Conservation (phyloP, 2,797 vertebrate species). For the Karalla daura region DNA sequence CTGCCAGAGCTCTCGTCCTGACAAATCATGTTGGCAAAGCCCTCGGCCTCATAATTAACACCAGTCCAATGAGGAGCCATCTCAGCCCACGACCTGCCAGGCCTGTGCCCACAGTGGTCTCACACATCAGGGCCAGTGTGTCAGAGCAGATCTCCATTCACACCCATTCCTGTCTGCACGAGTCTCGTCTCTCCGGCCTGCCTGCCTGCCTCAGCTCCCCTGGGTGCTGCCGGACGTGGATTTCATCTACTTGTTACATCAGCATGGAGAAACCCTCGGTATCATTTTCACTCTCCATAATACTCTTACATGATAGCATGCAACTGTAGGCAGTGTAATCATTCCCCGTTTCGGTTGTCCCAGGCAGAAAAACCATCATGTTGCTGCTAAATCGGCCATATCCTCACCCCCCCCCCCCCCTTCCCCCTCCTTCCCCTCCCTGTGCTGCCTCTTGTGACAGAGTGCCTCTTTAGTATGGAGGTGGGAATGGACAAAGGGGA, state of each 20-base stretch:
- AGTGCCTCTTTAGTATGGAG: conserved; percentile 61
- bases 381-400: conserved; percentile 53
- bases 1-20: conserved; percentile 43
- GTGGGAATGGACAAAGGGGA: conserved; percentile 60
- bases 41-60: conserved; percentile 61
- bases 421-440: too few relatives aligned
- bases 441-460: conserved; percentile 48
- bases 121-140: conserved; percentile 48
- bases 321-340: conserved; percentile 1
- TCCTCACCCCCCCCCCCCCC: too few relatives aligned
- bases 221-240: conserved; percentile 10
- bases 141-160: conserved; percentile 57
- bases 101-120: conserved; percentile 43
- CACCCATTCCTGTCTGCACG: conserved; percentile 42
- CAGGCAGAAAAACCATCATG: conserved; percentile 27
- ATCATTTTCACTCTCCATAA: background rate
- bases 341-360: conserved; percentile 6
- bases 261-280: conserved; percentile 16
- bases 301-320: background rate
- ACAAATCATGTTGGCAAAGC: conserved; percentile 53
- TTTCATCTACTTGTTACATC: conserved; percentile 44
- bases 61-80: conserved; percentile 50
- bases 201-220: conserved; percentile 1
- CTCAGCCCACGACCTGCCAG: conserved; percentile 45
- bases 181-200: conserved; percentile 25